A percentile compares a stretch with the other conserved stretches of the same genome.
phyloP scores from a whole-genome alignment of 2,888 invertebrate genomes.

The Diarsia brunnea region DNA sequence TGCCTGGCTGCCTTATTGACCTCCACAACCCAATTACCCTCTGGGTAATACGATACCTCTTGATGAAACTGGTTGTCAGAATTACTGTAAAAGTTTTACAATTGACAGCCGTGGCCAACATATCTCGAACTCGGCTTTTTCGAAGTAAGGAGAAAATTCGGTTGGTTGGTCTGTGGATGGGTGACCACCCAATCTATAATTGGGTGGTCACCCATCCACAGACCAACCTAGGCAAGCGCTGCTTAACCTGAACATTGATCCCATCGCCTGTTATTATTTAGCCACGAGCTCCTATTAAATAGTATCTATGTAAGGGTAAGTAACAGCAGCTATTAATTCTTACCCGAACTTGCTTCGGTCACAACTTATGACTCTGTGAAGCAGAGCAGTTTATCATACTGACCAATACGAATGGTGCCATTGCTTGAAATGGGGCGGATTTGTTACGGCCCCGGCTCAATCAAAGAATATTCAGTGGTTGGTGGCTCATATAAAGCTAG shows the following conservation, averaged over 20 bases:
- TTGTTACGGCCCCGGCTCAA: constrained; percentile 56
- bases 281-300: not conserved
- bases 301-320: constrained; percentile 24
- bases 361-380: constrained; percentile 72
- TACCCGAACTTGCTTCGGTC: constrained; percentile 50
- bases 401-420: constrained; percentile 70
- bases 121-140: not conserved
- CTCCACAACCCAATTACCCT: too few relatives aligned
- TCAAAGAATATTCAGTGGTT: constrained; percentile 31
- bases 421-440: constrained; percentile 44
- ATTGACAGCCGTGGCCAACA: too few relatives aligned
- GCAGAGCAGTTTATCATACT: constrained; percentile 70
- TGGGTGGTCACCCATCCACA: not conserved
- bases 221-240: not conserved
- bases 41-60: too few relatives aligned
- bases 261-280: not conserved
- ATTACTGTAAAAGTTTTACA: too few relatives aligned
- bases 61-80: too few relatives aligned
- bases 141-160: not conserved
- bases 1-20: too few relatives aligned
- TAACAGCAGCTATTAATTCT: constrained; percentile 56
- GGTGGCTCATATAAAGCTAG: not conserved
- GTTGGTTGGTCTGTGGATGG: too few relatives aligned
- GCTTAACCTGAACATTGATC: not conserved
- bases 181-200: too few relatives aligned